Evolutionary conservation across 2,888 invertebrate genomes (phyloP).

Genomic region (Venustoraphidia nigricollis): DNA sequence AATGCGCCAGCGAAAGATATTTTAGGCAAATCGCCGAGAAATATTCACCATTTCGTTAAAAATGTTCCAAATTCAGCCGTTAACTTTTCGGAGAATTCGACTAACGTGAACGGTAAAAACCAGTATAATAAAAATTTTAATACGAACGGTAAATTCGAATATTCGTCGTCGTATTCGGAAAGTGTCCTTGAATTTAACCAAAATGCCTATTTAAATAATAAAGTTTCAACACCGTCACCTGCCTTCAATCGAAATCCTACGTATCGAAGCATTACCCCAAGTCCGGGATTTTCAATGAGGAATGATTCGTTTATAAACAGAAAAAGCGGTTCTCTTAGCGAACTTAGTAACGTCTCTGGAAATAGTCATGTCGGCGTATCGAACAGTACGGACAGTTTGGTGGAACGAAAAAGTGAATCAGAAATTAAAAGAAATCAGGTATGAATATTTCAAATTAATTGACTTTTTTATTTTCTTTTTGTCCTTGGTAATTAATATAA

Average conservation of each 20-base stretch:
- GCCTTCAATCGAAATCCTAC: constrained; percentile 34
- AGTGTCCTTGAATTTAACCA: constrained; percentile 14
- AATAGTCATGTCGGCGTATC: constrained; percentile 14
- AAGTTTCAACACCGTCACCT: constrained; percentile 31
- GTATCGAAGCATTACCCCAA: constrained; percentile 24
- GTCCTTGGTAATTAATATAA: no score
- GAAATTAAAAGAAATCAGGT: constrained; percentile 35
- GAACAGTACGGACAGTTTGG: constrained; percentile 17
- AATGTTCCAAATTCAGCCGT: constrained; percentile 34
- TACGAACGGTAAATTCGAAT: background rate
- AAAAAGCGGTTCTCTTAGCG: constrained; percentile 22
- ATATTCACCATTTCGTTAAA: constrained; percentile 44
- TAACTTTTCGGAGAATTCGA: constrained; percentile 25
- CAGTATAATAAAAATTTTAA: constrained; percentile 2
- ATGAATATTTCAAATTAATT: constrained; percentile 6
- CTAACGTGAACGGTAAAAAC: constrained; percentile 17
- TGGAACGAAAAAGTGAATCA: constrained; percentile 23
- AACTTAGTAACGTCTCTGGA: constrained; percentile 15
- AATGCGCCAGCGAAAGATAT: constrained; percentile 74
- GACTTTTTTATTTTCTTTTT: no score
- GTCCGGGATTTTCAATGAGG: constrained; percentile 20
- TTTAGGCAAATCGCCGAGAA: constrained; percentile 40
- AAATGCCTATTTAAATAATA: constrained; percentile 18
- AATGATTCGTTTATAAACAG: constrained; percentile 17
- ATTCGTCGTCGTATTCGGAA: no score